phyloP scores from a whole-genome alignment of 2,797 vertebrate species.

The Dallia pectoralis region DNA sequence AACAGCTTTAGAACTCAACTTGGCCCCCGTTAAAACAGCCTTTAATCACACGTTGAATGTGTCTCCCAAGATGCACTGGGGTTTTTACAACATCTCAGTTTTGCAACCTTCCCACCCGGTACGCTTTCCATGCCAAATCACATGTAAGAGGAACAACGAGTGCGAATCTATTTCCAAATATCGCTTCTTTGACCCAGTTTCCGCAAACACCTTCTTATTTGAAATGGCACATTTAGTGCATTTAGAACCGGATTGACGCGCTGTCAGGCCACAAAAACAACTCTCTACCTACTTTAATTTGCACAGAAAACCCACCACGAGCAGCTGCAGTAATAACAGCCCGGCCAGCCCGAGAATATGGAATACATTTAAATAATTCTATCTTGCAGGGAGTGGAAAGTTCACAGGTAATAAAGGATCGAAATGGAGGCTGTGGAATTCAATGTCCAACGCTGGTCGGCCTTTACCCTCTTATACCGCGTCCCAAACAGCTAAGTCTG shows the following conservation, averaged over 20 bases:
- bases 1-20: too few species aligned
- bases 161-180: neutral
- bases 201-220: neutral
- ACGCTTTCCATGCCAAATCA: too few species aligned
- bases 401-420: conserved; percentile 59
- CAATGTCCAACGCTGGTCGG: conserved; percentile 52
- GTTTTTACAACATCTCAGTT: too few species aligned
- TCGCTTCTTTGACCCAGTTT: conserved; percentile 12
- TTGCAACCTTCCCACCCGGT: too few species aligned
- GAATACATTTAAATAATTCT: conserved; percentile 61
- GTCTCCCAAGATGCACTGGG: too few species aligned
- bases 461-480: conserved; percentile 27
- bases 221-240: conserved; percentile 12
- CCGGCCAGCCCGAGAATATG: conserved; percentile 32
- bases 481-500: neutral
- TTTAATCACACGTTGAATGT: too few species aligned
- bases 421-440: conserved; percentile 53
- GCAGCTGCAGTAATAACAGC: neutral
- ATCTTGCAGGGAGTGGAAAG: conserved; percentile 44
- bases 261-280: conserved; percentile 27
- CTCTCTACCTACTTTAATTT: conserved; percentile 32
- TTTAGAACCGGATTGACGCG: conserved; percentile 29
- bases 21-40: too few species aligned
- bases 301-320: conserved; percentile 3
- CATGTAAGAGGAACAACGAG: too few species aligned